Conservation (phyloP, 2,797 vertebrate species). For the Luscinia luscinia region DNA sequence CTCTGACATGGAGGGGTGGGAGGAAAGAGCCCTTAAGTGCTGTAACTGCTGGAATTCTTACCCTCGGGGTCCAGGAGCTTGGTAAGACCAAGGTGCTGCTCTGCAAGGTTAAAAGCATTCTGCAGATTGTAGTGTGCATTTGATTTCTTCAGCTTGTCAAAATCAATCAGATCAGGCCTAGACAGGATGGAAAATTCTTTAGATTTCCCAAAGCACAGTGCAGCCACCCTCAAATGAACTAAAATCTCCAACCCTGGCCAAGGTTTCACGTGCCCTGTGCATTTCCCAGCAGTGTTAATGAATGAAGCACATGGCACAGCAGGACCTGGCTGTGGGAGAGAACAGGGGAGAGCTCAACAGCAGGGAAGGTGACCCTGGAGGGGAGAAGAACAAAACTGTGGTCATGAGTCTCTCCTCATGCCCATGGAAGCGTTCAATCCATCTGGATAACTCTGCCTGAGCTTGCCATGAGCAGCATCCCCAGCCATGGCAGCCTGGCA, state of each 20-base stretch:
- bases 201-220: slow-evolving; percentile 5
- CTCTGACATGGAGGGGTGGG: not conserved
- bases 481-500: not conserved
- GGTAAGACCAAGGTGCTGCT: slow-evolving; percentile 94
- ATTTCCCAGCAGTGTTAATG: not conserved
- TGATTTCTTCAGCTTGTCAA: slow-evolving; percentile 97
- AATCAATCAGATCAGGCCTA: slow-evolving; percentile 96
- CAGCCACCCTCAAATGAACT: not conserved
- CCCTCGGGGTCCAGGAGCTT: slow-evolving; percentile 94
- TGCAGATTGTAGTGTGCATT: slow-evolving; percentile 98
- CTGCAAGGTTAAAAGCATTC: slow-evolving; percentile 95
- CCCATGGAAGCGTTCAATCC: accelerated
- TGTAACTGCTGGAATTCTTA: slow-evolving; percentile 68
- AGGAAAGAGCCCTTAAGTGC: not conserved
- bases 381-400: not conserved
- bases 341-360: not conserved
- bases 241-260: not conserved
- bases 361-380: not conserved
- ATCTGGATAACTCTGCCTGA: accelerated
- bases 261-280: not conserved
- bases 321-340: not conserved
- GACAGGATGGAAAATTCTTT: slow-evolving; percentile 36
- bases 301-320: not conserved
- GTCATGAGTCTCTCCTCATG: not conserved
- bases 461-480: not conserved